Percentiles rank a stretch among this genome's conserved stretches.
Evolutionary conservation across 2,113 vertebrate genomes (phyloP).

Genomic region (Myotis yumanensis): DNA sequence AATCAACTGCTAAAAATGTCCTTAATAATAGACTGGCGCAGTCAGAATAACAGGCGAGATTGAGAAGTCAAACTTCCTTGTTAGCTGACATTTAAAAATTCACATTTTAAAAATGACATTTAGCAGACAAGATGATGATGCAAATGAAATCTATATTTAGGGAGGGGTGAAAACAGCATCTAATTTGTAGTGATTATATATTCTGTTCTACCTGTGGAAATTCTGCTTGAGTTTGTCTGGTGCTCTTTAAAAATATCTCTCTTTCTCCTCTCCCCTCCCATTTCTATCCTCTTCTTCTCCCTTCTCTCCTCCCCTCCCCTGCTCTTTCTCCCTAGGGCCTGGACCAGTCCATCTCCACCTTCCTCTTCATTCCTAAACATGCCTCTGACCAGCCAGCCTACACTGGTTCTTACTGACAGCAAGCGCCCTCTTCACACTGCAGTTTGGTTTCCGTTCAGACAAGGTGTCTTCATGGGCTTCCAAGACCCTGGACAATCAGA

Average conservation of each 20-base stretch:
- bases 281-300: too few species aligned
- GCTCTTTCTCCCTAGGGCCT: too few species aligned
- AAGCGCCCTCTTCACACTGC: neutral
- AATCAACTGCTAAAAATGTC: slow-evolving; percentile 84
- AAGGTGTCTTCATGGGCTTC: neutral
- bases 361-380: neutral
- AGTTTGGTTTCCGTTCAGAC: neutral
- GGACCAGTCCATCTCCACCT: neutral
- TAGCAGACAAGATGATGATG: slow-evolving; percentile 87
- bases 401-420: neutral
- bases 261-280: neutral
- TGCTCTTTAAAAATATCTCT: neutral
- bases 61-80: slow-evolving; percentile 85
- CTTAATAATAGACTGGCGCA: slow-evolving; percentile 83
- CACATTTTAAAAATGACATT: slow-evolving; percentile 89
- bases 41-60: slow-evolving; percentile 83
- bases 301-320: too few species aligned
- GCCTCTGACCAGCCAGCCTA: neutral
- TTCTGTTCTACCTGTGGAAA: slow-evolving; percentile 72
- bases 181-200: slow-evolving; percentile 79
- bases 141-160: slow-evolving; percentile 88
- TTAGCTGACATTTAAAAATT: slow-evolving; percentile 89
- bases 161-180: slow-evolving; percentile 81
- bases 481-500: neutral
- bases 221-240: neutral